phyloP scores from a whole-genome alignment of 2,888 invertebrate genomes.

The Dichetophora obliterata region DNA sequence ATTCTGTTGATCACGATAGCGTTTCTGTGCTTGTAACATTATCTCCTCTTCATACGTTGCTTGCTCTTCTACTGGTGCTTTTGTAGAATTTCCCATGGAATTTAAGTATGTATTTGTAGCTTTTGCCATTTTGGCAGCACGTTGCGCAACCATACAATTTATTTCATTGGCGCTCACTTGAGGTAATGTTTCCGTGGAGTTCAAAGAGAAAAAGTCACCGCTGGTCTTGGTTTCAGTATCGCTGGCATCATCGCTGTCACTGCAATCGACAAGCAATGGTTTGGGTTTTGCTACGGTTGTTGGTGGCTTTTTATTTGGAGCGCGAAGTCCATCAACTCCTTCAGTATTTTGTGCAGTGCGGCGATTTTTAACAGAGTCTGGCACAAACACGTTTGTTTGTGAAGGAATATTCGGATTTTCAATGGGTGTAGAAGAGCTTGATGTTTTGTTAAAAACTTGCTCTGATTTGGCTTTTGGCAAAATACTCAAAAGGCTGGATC shows the following conservation, averaged over 20 bases:
- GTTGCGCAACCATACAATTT: slow-evolving; percentile 64
- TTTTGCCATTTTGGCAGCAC: slow-evolving; percentile 64
- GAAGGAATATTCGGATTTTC: background rate
- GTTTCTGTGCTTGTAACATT: slow-evolving; percentile 51
- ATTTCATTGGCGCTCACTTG: slow-evolving; percentile 71
- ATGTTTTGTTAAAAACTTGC: slow-evolving; percentile 55
- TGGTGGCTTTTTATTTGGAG: slow-evolving; percentile 43
- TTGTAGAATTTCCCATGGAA: slow-evolving; percentile 37
- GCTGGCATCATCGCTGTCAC: slow-evolving; percentile 71
- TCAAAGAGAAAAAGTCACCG: slow-evolving; percentile 67
- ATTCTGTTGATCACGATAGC: slow-evolving; percentile 52
- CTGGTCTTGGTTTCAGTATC: slow-evolving; percentile 52
- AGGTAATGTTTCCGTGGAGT: slow-evolving; percentile 69
- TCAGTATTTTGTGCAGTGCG: slow-evolving; percentile 66
- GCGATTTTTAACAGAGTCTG: slow-evolving; percentile 66
- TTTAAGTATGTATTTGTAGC: slow-evolving; percentile 56
- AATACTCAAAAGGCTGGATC: slow-evolving; percentile 75
- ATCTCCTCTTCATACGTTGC: background rate
- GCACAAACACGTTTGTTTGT: slow-evolving; percentile 61
- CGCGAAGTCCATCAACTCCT: slow-evolving; percentile 56
- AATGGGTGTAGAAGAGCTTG: background rate
- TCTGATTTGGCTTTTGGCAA: slow-evolving; percentile 76
- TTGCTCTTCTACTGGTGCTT: slow-evolving; percentile 38
- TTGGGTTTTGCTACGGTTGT: slow-evolving; percentile 60
- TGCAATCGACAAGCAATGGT: slow-evolving; percentile 63